Evolutionary conservation across 2,797 vertebrate genomes (phyloP), one percentile per base, ranked within the genome.

Genomic region (Cheirogaleus major): DNA sequence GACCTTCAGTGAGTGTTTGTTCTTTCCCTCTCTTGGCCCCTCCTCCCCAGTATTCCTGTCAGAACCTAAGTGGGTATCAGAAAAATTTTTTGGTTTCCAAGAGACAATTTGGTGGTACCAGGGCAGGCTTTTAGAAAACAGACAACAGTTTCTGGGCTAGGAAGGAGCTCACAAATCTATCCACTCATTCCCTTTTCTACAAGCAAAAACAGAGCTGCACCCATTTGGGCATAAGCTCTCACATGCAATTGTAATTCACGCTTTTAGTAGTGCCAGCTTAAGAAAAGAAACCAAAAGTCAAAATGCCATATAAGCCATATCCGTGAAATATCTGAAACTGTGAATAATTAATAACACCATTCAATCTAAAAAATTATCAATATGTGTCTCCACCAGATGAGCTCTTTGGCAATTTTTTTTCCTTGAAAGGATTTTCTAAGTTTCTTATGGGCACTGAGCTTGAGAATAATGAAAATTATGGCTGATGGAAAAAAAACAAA

Each of bases 391-490:
- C 4, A 79, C 69, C 75, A 45, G 23, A 94, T 86, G n/a, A 67
- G 27, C 8, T 91, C 75, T 76, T 86, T 69, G n/a, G 35, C 9
- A 12, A 43, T 32, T 69, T 83, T 88, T 89, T 96, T 59, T 75
- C 50, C 61, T 86, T 84, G 14, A 69, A 79, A 80, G 41, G 45
- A 93, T 90, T 91, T 41, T 50, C 85, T 91, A 73, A 73, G 25
- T 70, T 95, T 93, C 43, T 80, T 80, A 89, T 80, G 35, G 48
- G 59, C n/a, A 67, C 27, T 50, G 50, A 93, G 11, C 14, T 83
- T 88, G 57, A 52, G 41, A 93, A 55, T 70, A 96, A 80, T 55
- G 27, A 75, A 93, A 96, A 85, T 84, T 76, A 95, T n/a, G 55
- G 43, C 7, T 89, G 43, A 87, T 87, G 23, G 65, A 48, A 87